Percentiles rank a stretch among this genome's conserved stretches.
Conservation (phyloP, 2,797 vertebrate genomes). For the Luscinia luscinia region DNA sequence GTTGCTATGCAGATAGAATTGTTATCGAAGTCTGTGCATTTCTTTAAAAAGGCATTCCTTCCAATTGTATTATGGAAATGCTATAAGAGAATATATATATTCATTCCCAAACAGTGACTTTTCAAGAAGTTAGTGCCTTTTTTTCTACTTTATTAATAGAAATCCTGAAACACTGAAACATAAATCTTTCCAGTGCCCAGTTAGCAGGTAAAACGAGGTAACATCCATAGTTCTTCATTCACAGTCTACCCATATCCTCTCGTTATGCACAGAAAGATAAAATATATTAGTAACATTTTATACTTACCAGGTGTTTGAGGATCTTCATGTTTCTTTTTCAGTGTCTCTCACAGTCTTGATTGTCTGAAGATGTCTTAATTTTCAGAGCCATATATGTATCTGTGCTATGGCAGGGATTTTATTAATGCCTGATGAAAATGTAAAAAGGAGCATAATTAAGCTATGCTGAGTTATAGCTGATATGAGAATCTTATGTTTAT, state of each 20-base stretch:
- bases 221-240: background rate
- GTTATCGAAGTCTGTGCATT: background rate
- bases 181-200: background rate
- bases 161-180: background rate
- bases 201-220: background rate
- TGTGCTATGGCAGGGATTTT: background rate
- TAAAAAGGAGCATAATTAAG: background rate
- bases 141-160: background rate
- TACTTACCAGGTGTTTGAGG: background rate
- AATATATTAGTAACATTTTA: background rate
- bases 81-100: background rate
- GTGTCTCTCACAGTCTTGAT: background rate
- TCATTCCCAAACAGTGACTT: background rate
- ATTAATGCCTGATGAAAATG: constrained; percentile 10
- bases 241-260: background rate
- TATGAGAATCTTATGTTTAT: constrained; percentile 4
- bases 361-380: background rate
- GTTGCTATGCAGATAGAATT: background rate
- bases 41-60: background rate
- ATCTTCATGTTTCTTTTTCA: background rate
- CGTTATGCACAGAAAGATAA: background rate
- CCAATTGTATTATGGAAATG: background rate
- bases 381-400: background rate
- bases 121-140: background rate
- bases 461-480: background rate